These are phyloP conservation scores for Chlorospingus flavigularis DNA, from an alignment of 2,797 vertebrate genomes.

Conservation along the genomic window DNA sequence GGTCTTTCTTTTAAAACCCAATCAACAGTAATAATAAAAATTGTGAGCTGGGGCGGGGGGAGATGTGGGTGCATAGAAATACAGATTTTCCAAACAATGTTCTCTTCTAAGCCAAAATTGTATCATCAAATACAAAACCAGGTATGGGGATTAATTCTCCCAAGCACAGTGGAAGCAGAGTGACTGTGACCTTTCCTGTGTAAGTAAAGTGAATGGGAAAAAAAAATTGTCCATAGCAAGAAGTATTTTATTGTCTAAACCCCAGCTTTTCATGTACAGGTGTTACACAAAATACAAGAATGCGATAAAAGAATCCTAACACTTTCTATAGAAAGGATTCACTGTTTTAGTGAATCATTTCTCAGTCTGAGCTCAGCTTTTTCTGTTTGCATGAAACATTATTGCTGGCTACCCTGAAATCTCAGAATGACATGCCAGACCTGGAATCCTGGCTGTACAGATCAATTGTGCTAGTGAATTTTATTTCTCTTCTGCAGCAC, in stretches of 20 bases:
- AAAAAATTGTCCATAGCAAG: neutral
- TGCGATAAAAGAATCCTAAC: neutral
- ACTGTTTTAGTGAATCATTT: neutral
- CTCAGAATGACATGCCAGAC: neutral
- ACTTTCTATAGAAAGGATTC: neutral
- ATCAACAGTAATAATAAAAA: neutral
- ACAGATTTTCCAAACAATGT: neutral
- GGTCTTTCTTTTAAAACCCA: neutral
- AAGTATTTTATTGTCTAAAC: neutral
- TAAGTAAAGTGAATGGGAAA: neutral
- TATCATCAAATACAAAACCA: neutral
- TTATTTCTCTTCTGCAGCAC: neutral
- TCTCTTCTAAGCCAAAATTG: neutral
- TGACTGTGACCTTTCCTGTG: neutral
- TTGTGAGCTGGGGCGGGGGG: accelerated
- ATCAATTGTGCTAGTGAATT: neutral
- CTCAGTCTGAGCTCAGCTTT: neutral
- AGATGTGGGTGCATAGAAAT: neutral
- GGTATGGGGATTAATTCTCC: neutral
- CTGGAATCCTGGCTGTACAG: neutral
- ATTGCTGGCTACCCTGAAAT: neutral
- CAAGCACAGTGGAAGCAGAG: neutral
- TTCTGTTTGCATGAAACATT: neutral
- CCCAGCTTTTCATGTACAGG: neutral
- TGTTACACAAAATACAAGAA: neutral